Evolutionary conservation across 2,113 vertebrate species (phyloP).

Genomic region (Australoheros scitulus): DNA sequence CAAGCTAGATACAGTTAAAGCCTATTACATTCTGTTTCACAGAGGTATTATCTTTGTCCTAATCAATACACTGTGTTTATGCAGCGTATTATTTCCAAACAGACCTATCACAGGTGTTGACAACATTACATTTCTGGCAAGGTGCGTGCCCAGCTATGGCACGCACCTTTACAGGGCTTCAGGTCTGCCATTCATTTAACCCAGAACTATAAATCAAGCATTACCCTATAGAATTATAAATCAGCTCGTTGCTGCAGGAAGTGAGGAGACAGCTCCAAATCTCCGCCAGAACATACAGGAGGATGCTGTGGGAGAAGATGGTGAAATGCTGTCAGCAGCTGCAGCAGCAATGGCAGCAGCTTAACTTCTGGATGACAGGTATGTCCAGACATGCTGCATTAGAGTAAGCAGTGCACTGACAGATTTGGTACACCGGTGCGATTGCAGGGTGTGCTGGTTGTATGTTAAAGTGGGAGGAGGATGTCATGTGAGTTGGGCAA

Average conservation of each 20-base stretch:
- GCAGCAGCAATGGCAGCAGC: background rate
- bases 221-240: background rate
- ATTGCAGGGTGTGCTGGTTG: fast-evolving
- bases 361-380: background rate
- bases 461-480: background rate
- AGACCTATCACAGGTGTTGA: background rate
- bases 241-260: background rate
- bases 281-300: background rate
- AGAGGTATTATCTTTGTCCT: too few relatives aligned
- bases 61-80: background rate
- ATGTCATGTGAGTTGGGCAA: background rate
- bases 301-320: background rate
- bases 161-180: background rate
- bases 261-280: background rate
- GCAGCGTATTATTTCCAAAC: background rate
- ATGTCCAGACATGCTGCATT: background rate
- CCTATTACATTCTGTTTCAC: background rate
- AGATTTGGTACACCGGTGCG: background rate
- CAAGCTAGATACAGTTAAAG: background rate
- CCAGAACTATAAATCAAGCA: background rate
- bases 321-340: background rate
- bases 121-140: background rate
- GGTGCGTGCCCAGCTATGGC: background rate
- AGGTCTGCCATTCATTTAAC: background rate
- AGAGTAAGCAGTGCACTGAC: background rate